Conservation (phyloP, 2,113 vertebrate genomes). For the Rissa tridactyla region DNA sequence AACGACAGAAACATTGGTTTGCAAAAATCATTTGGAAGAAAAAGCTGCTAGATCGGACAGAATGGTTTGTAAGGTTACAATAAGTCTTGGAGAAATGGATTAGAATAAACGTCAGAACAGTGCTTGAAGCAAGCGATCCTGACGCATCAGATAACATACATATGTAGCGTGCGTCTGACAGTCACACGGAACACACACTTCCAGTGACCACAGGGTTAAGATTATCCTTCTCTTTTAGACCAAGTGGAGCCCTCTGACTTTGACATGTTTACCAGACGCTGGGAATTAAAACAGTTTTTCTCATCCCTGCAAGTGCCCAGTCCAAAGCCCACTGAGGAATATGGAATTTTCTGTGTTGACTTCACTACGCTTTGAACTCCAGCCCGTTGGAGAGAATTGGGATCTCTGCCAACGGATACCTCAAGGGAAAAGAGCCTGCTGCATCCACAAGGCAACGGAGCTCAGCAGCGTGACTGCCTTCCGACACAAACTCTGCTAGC, state of each 20-base stretch:
- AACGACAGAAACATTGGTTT: background rate
- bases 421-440: slow-evolving; percentile 28
- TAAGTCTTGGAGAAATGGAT: background rate
- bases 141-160: background rate
- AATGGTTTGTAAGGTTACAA: background rate
- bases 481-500: background rate
- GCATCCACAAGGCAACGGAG: background rate
- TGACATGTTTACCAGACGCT: background rate
- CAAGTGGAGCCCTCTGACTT: background rate
- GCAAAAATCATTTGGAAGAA: background rate
- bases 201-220: background rate
- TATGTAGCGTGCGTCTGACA: background rate
- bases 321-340: slow-evolving; percentile 49
- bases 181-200: background rate
- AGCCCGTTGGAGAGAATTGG: background rate
- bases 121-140: background rate
- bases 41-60: background rate
- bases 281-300: slow-evolving; percentile 23
- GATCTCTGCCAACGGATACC: slow-evolving; percentile 2
- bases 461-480: background rate
- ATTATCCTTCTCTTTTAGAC: background rate
- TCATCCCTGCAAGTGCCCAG: slow-evolving; percentile 9
- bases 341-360: slow-evolving; percentile 57
- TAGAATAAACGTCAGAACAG: background rate
- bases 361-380: slow-evolving; percentile 18